phyloP scores from a whole-genome alignment of 2,888 invertebrate species.

The Epicampocera succincta region DNA sequence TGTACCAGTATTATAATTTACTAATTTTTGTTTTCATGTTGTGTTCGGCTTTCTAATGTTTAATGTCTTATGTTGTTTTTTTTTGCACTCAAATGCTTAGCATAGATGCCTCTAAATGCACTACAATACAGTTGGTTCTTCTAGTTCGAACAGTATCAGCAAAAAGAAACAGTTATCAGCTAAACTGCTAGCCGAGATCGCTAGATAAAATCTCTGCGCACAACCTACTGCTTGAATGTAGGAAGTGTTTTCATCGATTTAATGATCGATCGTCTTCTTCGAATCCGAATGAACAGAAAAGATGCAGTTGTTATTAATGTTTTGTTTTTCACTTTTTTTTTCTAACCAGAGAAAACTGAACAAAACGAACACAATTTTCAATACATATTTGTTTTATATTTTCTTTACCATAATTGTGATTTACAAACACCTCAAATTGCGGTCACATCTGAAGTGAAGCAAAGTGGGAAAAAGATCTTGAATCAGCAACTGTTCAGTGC shows the following conservation, averaged over 20 bases:
- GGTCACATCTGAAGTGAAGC: slow-evolving; percentile 52
- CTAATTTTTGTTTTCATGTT: too few species aligned
- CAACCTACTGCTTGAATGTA: neutral
- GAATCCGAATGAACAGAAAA: slow-evolving; percentile 27
- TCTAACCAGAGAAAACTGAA: slow-evolving; percentile 62
- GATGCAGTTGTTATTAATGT: slow-evolving; percentile 39
- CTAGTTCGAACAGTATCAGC: slow-evolving; percentile 4
- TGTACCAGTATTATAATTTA: too few species aligned
- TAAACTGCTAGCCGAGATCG: slow-evolving; percentile 24
- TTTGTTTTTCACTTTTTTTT: slow-evolving; percentile 13
- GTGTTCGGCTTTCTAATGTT: too few species aligned
- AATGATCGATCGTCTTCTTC: slow-evolving; percentile 49
- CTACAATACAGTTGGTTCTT: slow-evolving; percentile 34
- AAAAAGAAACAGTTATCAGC: slow-evolving; percentile 18
- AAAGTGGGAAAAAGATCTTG: slow-evolving; percentile 26
- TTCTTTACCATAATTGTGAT: neutral
- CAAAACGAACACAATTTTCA: slow-evolving; percentile 39
- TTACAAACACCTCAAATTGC: slow-evolving; percentile 55
- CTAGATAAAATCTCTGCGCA: slow-evolving; percentile 14
- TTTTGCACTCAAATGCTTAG: neutral
- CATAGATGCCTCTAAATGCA: slow-evolving; percentile 17
- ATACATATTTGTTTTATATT: slow-evolving; percentile 23
- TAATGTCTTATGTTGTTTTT: neutral
- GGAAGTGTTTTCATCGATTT: slow-evolving; percentile 28
- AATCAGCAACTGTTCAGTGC: slow-evolving; percentile 13